A percentile compares a stretch with the other conserved stretches of the same genome.
phyloP scores from a whole-genome alignment of 2,797 vertebrate genomes.

The Sternarchorhynchus goeldii region DNA sequence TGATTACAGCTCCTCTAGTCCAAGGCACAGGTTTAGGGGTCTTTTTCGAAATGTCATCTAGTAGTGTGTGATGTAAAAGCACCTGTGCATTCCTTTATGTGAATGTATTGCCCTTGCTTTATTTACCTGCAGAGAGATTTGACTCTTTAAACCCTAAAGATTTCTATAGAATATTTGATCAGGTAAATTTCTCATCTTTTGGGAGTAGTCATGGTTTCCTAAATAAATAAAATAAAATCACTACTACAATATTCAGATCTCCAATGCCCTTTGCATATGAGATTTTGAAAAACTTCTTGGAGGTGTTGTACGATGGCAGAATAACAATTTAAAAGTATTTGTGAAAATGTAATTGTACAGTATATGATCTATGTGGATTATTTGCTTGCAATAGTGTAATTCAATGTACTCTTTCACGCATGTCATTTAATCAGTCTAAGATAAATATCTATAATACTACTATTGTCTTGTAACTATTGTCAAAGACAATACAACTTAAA shows the following conservation, averaged over 20 bases:
- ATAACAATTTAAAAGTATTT: constrained; percentile 31
- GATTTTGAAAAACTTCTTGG: constrained; percentile 27
- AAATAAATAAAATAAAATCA: background rate
- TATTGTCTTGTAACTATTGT: constrained; percentile 2
- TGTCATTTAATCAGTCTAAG: constrained; percentile 26
- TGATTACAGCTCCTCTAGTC: background rate
- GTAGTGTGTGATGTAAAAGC: background rate
- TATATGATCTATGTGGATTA: constrained; percentile 34
- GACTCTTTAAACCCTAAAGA: no score
- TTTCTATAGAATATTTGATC: background rate
- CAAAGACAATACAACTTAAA: background rate
- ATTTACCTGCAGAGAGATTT: no score
- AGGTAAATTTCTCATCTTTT: background rate
- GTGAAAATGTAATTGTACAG: constrained; percentile 46
- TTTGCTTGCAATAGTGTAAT: constrained; percentile 29
- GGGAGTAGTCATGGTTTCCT: background rate
- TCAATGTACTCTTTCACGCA: constrained; percentile 36
- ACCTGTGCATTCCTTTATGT: no score
- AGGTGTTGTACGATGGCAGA: constrained; percentile 2
- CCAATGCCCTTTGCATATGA: constrained; percentile 3
- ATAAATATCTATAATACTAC: constrained; percentile 9
- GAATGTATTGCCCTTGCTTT: no score
- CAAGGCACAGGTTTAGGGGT: background rate
- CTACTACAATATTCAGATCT: background rate
- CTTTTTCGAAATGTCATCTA: no score